Base-by-base conservation (phyloP, 2,888 invertebrate genomes). In the Xestia c-nigrum region DNA sequence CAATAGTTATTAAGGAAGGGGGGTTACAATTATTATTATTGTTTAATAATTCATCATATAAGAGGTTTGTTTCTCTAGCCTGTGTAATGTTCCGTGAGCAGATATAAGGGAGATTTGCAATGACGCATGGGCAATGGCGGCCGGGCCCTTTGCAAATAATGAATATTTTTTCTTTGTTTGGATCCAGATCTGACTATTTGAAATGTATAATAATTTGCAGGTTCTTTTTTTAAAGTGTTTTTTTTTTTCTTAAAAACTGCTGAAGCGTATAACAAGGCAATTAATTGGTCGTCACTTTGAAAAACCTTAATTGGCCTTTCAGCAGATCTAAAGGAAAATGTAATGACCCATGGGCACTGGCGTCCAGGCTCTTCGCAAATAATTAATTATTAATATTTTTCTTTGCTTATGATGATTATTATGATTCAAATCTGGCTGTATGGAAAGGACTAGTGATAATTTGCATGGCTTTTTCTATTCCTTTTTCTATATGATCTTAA, bases 51-150 rank as follows among this genome's bases (percentile, higher is more conserved):
- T n/a, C n/a, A n/a, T n/a, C n/a, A n/a, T n/a, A n/a, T n/a, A n/a
- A n/a, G n/a, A n/a, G n/a, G n/a, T n/a, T n/a, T n/a, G n/a, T n/a
- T n/a, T n/a, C n/a, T n/a, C n/a, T n/a, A n/a, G n/a, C n/a, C n/a
- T n/a, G n/a, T n/a, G n/a, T n/a, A n/a, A 95, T 95, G 94, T 94
- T 92, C 92, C 92, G 93, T 92, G 91, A 94, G 93, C 93, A 92
- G 93, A 94, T 94, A 91, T 90, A 89, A 91, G 90, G 91, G 92
- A 91, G 93, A 92, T 92, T 91, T 90, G 86, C 91, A 91, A 93
- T 91, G 91, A 91, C 84, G 90, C 90, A 91, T 88, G 84, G 83
- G 77, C 74, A 71, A 68, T 81, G 77, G 76, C 64, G 74, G 38
- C 59, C 73, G 72, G 78, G 68, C 72, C 77, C 79, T 87, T 87